Base-by-base conservation (phyloP, 2,797 vertebrate species). In the Calcarius lapponicus region DNA sequence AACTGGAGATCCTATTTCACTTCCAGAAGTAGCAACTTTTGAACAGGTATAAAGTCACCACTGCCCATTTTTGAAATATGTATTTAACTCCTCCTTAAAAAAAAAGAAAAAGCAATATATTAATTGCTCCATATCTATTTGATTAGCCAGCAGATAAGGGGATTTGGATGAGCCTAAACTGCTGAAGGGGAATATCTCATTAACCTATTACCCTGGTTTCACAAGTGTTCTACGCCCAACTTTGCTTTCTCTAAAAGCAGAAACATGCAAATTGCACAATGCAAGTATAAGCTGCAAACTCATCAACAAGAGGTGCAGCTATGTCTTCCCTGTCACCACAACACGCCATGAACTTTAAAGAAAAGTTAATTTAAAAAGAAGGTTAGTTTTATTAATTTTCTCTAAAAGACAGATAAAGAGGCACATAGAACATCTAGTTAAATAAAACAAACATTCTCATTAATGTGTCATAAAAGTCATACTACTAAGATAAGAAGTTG, bases 101-200 rank as follows among this genome's bases (percentile, higher is more conserved):
- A 16, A 18, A 10, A 1, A 36, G 12, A 18, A 10, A 34, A 51
- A 11, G n/a, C 51, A 73, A 54, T 62, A 71, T 34, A 80, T 67
- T 71, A 90, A 66, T 54, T 64, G 34, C 20, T 57, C 89, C 43
- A 28, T 86, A 78, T 86, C 50, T 88, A 56, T 87, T 83, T 93
- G 81, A 93, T 87, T 93, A 92, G 45, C 53, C 50, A 42, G 32
- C 36, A 91, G 53, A 80, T 72, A 94, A 95, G 43, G n/a, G 32
- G 85, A 96, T 92, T 84, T 81, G 14, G 29, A 58, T 85, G 72
- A 81, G 90, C 90, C 94, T 90, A 96, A 62, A 85, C 73, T 69
- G n/a, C 51, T 76, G 26, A 86, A 43, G 21, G 17, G 21, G 38
- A 62, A 80, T 40, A 76, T 78, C 89, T 93, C 53, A 65, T 93